phyloP scores from a whole-genome alignment of 2,113 vertebrate genomes.

The rabbit (Oryctolagus cuniculus) region mOryCun1.1 NC_091440.1:133157501-133158000 shows the following conservation, averaged over 20 bases:
- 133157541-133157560: not conserved
- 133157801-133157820: not conserved
- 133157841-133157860: not conserved
- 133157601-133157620: conserved; percentile 68
- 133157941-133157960: too few relatives aligned
- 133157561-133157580: conserved; percentile 26
- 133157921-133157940: too few relatives aligned
- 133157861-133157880: conserved; percentile 19
- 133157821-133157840: not conserved
- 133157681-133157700: conserved; percentile 55
- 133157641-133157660: conserved; percentile 69
- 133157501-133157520: not conserved
- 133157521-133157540: not conserved
- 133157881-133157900: not conserved
- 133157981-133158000: too few relatives aligned
- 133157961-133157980: too few relatives aligned
- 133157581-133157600: conserved; percentile 65
- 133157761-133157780: not conserved
- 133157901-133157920: too few relatives aligned
- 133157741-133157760: conserved; percentile 39
- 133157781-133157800: not conserved
- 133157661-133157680: conserved; percentile 52
- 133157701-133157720: conserved; percentile 28
- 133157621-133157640: conserved; percentile 76
- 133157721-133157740: conserved; percentile 49